Evolutionary conservation across 2,888 invertebrate species (phyloP), one percentile per base, ranked within the genome.

Genomic region (Kuschelorhynchus macadamiae): DNA sequence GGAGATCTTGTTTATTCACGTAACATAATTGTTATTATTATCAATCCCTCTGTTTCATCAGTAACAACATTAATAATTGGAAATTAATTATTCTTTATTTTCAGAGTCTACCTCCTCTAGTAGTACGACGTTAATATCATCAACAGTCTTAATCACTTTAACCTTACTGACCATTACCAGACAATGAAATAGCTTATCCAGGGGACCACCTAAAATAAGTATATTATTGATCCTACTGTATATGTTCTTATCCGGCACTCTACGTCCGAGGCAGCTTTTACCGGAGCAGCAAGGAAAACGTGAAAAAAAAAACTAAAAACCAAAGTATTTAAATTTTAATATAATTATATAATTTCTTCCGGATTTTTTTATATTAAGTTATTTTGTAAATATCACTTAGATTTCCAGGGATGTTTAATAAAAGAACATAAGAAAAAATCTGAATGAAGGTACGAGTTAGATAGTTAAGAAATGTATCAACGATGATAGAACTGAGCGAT

Each of bases 251-350:
- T 47, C 56, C 52, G 11, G 71, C 76, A 77, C 78, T 77, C 78
- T 77, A 76, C 73, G 72, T 76, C 78, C 76, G 77, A 71, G 78
- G 79, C 80, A 79, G 79, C 79, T 80, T 81, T 77, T 78, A 74
- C 55, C 63, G 53, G 66, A 18, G 36, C 52, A 52, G n/a, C 52
- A 52, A 33, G 20, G 21, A 36, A 18, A 56, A 44, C 30, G 42
- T 70, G 61, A 70, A 73, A 50, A 50, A 42, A 39, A 55, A 53
- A 59, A 66, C 52, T 60, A 47, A 32, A 75, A 77, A 78, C 78
- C 78, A 78, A 78, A 78, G 78, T 78, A 78, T 78, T 75, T 73
- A 42, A 16, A 16, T 16, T 44, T 39, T 2, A 33, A n/a, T 39
- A 39, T 5, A 7, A 39, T 7, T 39, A 39, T 11, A n/a, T n/a